Evolutionary conservation across 2,113 vertebrate genomes (phyloP), one percentile per base, ranked within the genome.

Genomic region (Ptilonorhynchus violaceus): DNA sequence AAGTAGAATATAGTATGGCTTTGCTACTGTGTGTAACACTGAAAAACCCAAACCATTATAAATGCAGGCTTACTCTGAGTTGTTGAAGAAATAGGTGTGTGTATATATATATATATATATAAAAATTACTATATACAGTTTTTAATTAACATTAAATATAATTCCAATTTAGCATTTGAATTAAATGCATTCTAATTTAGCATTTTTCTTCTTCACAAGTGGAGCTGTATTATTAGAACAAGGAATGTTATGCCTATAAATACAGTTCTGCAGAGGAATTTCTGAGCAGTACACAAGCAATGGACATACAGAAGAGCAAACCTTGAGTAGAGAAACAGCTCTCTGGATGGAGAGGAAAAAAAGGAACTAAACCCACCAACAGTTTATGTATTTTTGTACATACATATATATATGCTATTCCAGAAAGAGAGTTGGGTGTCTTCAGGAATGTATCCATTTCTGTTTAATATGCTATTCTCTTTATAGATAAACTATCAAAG

Each of bases 81-180:
- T 72, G 11, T 37, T 56, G 42, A 58, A 67, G 10, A 89, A 74
- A 92, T 20, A 31, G 67, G 4, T 21, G 6, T 15, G 2, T 7
- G 4, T 22, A 1, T 30, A 4, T 3, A 15, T 1, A 11, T 4
- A n/a, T 2, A 55, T 3, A 11, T 3, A 23, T 2, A 30, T 15
- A 14, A 10, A 31, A 39, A 63, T 44, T 47, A 49, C 2, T 62
- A 24, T 25, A 23, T 25, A 22, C 19, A 7, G 2, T 49, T 55
- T 52, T 2, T 2, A 52, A 39, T 44, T 31, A 53, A 53, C 31
- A 23, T 42, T 13, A 60, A 60, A n/a, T 59, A 27, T 4, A 3
- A 35, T 13, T 42, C 35, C 23, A n/a, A 60, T 24, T 44, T 50
- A 69, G 2, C 10, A 64, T 35, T 59, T 59, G 44, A 33, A n/a